phyloP scores from a whole-genome alignment of 2,888 invertebrate genomes.

The Philereme transversata region DNA sequence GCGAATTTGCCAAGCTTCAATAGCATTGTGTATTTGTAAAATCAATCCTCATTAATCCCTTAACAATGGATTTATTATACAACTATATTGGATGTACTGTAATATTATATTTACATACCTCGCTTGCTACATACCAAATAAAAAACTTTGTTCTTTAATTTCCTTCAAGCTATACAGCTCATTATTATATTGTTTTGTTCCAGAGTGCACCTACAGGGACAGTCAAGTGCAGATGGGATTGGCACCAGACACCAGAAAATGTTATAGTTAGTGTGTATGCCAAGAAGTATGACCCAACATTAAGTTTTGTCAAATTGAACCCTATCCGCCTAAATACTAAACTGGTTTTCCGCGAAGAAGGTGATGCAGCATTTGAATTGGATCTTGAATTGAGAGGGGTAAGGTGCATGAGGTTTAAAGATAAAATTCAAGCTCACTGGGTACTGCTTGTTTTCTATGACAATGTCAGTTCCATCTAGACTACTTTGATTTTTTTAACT shows the following conservation, averaged over 20 bases:
- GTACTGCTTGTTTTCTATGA: too few relatives aligned
- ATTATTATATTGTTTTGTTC: neutral
- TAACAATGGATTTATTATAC: too few relatives aligned
- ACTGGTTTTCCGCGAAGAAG: slow-evolving; percentile 91
- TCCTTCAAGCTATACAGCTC: neutral
- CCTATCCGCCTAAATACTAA: slow-evolving; percentile 90
- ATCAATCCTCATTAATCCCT: too few relatives aligned
- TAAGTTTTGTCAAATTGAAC: slow-evolving; percentile 91
- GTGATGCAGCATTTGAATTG: slow-evolving; percentile 87
- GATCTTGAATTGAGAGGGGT: slow-evolving; percentile 94
- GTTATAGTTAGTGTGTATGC: slow-evolving; percentile 96
- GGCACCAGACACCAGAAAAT: slow-evolving; percentile 95
- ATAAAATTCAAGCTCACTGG: too few relatives aligned
- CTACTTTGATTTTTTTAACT: too few relatives aligned
- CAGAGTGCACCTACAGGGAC: slow-evolving; percentile 82
- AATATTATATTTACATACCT: too few relatives aligned
- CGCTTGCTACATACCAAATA: too few relatives aligned
- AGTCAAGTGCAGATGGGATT: slow-evolving; percentile 93
- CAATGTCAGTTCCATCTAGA: too few relatives aligned
- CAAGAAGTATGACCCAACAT: slow-evolving; percentile 92
- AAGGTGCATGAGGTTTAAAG: slow-evolving; percentile 48
- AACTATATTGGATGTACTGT: too few relatives aligned
- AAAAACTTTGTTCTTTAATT: too few relatives aligned
- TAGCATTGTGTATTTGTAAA: too few relatives aligned
- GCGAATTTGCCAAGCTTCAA: too few relatives aligned